Base-by-base conservation (phyloP, 2,888 invertebrate species). In the Dinocampus coccinellae region DNA sequence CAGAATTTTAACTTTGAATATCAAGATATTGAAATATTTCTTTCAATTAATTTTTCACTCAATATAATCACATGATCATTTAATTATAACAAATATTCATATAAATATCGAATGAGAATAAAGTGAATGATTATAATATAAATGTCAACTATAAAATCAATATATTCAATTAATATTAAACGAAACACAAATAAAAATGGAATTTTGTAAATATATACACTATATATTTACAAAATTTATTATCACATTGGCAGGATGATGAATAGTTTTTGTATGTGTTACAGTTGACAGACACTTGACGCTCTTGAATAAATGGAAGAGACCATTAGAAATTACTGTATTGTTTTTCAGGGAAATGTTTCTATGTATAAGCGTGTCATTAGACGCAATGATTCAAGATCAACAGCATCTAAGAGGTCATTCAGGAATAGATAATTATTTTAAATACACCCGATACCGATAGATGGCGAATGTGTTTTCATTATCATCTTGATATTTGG, bases 291-390 rank as follows among this genome's bases (percentile, higher is more conserved):
- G 52, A 52, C 70, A 66, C 64, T 70, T 66, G 66, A 70, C 65
- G 52, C 47, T 42, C 22, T 33, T 70, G 68, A 77, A 72, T 74
- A 77, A n/a, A 77, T 74, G 64, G 60, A 70, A 61, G 47, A 34
- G 42, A 6, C 47, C 66, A 70, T 66, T 47, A 47, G 47, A 20
- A 47, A n/a, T n/a, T 47, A 16, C 66, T 52, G 60, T 47, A 29
- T 57, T 60, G 47, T 2, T 57, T 70, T 70, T 66, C 60, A 53
- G 60, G 65, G 52, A 52, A 52, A 53, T 33, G 69, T 47, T 2
- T 39, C n/a, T n/a, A 74, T n/a, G n/a, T n/a, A n/a, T 77, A 58
- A 69, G 69, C 57, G 64, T 64, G 66, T 69, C 71, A 60, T 71
- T 64, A 67, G 62, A 47, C 6, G 62, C 64, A 70, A 70, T 72